Evolutionary conservation across 2,888 invertebrate species (phyloP), one percentile per base, ranked within the genome.

Genomic region (Erebia ligea): DNA sequence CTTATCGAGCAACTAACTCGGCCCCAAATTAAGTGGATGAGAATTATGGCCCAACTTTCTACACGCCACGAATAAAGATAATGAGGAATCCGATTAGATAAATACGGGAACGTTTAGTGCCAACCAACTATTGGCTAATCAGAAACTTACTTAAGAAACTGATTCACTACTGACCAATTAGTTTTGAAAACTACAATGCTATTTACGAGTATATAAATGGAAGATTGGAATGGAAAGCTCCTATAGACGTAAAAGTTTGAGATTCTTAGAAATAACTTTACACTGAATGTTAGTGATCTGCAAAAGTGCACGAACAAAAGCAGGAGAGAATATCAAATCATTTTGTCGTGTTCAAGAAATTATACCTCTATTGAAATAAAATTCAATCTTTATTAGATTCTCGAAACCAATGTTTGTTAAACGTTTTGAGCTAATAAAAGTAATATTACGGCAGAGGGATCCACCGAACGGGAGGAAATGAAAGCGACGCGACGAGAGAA

Each of bases 371-470:
- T 84, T 78, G 79, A 85, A 86, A 85, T 82, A 79, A 82, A 86
- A 87, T 87, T 82, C 81, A 84, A 87, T 84, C 84, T 82, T 86
- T 89, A 91, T 91, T 87, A 85, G 84, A 90, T 88, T 86, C 81
- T 79, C 79, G 52, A 84, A 89, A 88, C 87, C 89, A 91, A 92
- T 92, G 91, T 92, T 91, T 91, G 90, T 89, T 91, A 90, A 92
- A 87, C 87, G 90, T 85, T 91, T 91, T 88, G 81, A 89, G 91
- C 90, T 91, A 92, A 92, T 92, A 93, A 92, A 91, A 90, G 89
- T 89, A 88, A 89, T 90, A 91, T 89, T 89, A 90, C 88, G 86
- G 89, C 85, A 85, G 84, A 83, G 84, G 82, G 82, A 81, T 82
- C 82, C 84, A 6, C 25, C n/a, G 48, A 67, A 67, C 67, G 67